A percentile compares a stretch with the other conserved stretches of the same genome.
These are phyloP conservation scores for Dynastes grantii DNA, from an alignment of 2,888 invertebrate genomes.

Conservation along the genomic window DNA sequence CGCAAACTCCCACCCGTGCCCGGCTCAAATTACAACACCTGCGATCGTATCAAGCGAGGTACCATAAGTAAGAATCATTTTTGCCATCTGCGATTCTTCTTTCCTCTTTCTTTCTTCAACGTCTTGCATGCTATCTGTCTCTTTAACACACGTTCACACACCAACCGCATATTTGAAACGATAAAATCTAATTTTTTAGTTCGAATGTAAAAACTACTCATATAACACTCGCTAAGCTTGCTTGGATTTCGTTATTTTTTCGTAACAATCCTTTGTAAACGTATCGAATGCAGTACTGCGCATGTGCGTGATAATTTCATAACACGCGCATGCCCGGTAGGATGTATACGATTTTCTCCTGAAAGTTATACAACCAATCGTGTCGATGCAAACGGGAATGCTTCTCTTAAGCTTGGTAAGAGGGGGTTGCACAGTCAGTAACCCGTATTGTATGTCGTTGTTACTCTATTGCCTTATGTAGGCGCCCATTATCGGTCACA, in stretches of 20 bases:
- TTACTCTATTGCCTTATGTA: constrained; percentile 56
- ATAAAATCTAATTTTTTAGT: not conserved
- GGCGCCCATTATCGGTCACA: constrained; percentile 73
- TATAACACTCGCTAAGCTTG: constrained; percentile 13
- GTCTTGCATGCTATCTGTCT: constrained; percentile 38
- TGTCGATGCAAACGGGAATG: too few species aligned
- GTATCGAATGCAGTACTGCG: too few species aligned
- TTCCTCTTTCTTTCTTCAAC: not conserved
- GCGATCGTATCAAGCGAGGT: constrained; percentile 95
- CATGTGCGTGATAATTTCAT: too few species aligned
- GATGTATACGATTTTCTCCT: too few species aligned
- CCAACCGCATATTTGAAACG: not conserved
- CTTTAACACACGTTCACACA: constrained; percentile 54
- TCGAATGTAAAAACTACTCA: not conserved
- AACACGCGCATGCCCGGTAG: too few species aligned
- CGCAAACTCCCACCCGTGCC: constrained; percentile 93
- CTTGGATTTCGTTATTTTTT: constrained; percentile 8
- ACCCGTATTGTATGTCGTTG: constrained; percentile 22
- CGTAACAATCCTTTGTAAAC: not conserved
- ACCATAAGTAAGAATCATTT: constrained; percentile 66
- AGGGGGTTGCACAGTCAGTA: too few species aligned
- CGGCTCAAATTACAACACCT: constrained; percentile 94
- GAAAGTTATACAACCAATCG: too few species aligned
- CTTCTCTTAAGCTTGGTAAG: too few species aligned
- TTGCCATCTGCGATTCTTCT: constrained; percentile 50